Base-by-base conservation (phyloP, 1,140 invertebrate genomes). In the Macrotrachela quadricornifera region DNA sequence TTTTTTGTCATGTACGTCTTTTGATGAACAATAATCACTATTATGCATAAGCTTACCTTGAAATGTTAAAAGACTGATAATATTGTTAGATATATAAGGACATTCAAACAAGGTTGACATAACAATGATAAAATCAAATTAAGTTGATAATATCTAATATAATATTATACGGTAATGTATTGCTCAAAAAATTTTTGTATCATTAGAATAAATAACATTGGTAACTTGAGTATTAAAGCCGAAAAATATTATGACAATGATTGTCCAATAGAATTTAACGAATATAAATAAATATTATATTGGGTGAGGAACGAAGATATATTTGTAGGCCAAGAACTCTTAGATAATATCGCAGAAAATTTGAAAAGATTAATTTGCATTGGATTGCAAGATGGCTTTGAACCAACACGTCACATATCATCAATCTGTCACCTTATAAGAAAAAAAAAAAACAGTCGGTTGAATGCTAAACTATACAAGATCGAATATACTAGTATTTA, bases 321-420 rank as follows among this genome's bases (percentile, higher is more conserved):
- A 37, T 60, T 73, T 42, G 75, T 70, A 1, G 75, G 75, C 56
- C 83, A 79, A 2, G 80, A 78, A 71, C 75, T 78, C 63, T 84
- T 82, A 4, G 81, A 80, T 67, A 80, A 87, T 6, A 79, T 80
- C 85, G 90, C 88, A 6, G 85, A 75, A 71, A 88, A 81, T 63
- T 85, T 85, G 1, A 85, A 85, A 14, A 88, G 68, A 70, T 88
- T 88, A 0, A 84, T 85, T 59, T 83, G 39, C 12, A 52, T 17
- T 21, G 41, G 30, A 36, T 52, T 18, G 42, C 50, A 52, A 37
- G 37, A 45, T 14, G 43, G 18, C 11, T 21, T 52, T 8, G 8
- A 8, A 38, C 17, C 36, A 12, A 42, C 37, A 6, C 14, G 13
- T 42, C 50, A 52, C 15, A 46, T 21, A 13, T 42, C 50, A 21